phyloP scores from a whole-genome alignment of 2,888 invertebrate species.

The Phyllotreta striolata region DNA sequence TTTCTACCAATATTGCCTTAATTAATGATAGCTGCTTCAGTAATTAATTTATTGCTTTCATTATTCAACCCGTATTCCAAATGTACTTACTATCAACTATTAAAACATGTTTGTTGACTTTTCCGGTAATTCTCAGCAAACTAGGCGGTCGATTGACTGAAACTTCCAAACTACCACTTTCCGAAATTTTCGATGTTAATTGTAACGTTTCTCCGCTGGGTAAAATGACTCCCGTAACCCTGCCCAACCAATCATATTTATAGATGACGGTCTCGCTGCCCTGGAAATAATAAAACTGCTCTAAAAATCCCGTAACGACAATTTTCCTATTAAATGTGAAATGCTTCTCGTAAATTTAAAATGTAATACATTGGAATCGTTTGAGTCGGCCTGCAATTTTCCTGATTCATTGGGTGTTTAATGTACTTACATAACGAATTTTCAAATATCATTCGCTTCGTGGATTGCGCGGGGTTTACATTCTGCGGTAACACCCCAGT shows the following conservation, averaged over 20 bases:
- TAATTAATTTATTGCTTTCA: neutral
- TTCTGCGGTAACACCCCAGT: conserved; percentile 18
- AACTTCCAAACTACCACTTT: conserved; percentile 79
- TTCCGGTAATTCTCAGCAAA: conserved; percentile 56
- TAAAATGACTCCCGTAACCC: conserved; percentile 84
- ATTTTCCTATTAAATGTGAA: too few species aligned
- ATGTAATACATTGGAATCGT: conserved; percentile 18
- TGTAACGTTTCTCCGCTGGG: conserved; percentile 91
- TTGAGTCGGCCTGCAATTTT: conserved; percentile 5
- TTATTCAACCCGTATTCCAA: conserved; percentile 19
- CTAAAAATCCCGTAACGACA: neutral
- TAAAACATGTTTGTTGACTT: conserved; percentile 64
- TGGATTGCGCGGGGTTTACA: conserved; percentile 5
- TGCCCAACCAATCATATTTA: conserved; percentile 88
- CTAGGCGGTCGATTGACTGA: conserved; percentile 65
- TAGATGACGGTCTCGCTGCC: conserved; percentile 90
- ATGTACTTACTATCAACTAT: conserved; percentile 63
- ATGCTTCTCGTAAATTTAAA: neutral
- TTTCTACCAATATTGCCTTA: neutral
- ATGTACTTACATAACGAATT: conserved; percentile 6
- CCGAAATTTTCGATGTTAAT: conserved; percentile 79
- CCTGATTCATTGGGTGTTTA: neutral
- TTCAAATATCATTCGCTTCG: conserved; percentile 13
- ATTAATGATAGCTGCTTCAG: neutral
- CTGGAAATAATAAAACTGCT: conserved; percentile 58